These are phyloP conservation scores for Dendrolimus punctatus DNA, from an alignment of 1,140 invertebrate species.

Conservation along the genomic window DNA sequence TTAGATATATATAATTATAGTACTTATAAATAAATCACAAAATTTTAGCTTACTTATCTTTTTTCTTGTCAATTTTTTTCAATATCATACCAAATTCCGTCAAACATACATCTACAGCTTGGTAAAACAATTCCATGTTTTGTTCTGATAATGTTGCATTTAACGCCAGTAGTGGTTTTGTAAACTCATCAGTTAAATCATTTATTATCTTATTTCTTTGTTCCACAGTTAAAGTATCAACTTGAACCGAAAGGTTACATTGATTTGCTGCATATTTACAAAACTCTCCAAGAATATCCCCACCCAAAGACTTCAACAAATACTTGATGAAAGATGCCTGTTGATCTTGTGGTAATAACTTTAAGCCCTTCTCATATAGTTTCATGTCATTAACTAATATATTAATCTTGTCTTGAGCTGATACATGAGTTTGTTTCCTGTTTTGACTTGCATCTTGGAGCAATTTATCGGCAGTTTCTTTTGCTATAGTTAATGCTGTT, in stretches of 20 bases:
- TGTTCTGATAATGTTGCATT: slow-evolving; percentile 76
- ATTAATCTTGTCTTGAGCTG: slow-evolving; percentile 88
- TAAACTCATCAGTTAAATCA: slow-evolving; percentile 78
- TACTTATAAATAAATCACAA: slow-evolving; percentile 2
- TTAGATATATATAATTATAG: neutral
- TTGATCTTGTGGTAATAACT: slow-evolving; percentile 73
- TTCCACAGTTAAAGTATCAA: slow-evolving; percentile 75
- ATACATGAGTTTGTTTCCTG: slow-evolving; percentile 82
- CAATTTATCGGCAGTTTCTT: slow-evolving; percentile 79
- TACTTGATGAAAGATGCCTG: slow-evolving; percentile 84
- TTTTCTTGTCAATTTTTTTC: slow-evolving; percentile 78
- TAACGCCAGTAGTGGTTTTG: slow-evolving; percentile 73
- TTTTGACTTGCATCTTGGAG: slow-evolving; percentile 77
- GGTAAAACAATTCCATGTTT: slow-evolving; percentile 85
- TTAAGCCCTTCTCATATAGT: slow-evolving; percentile 90
- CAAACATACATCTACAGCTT: slow-evolving; percentile 80
- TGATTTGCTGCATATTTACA: slow-evolving; percentile 81
- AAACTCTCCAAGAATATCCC: slow-evolving; percentile 88
- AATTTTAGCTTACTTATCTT: slow-evolving; percentile 48
- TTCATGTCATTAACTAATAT: slow-evolving; percentile 82
- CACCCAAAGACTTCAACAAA: slow-evolving; percentile 86
- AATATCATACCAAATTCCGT: slow-evolving; percentile 85
- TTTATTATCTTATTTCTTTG: slow-evolving; percentile 79
- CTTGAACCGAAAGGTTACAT: slow-evolving; percentile 73
- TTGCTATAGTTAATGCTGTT: slow-evolving; percentile 75